These are phyloP conservation scores for Anolis sagrei DNA, from an alignment of 2,113 vertebrate species.

Conservation along the genomic window DNA sequence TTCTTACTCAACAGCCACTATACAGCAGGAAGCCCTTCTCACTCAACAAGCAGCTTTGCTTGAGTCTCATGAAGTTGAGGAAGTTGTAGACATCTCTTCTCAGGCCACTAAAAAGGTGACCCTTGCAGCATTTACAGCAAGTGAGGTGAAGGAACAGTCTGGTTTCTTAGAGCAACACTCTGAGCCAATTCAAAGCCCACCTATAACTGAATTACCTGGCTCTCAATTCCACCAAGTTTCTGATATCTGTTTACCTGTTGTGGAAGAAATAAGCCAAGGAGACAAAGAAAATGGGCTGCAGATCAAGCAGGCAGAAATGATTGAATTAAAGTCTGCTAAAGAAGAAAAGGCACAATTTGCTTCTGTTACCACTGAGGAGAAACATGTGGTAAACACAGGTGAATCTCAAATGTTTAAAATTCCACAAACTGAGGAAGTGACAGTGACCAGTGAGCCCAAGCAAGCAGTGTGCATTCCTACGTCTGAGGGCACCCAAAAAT, in stretches of 20 bases:
- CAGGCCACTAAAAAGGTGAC: constrained; percentile 56
- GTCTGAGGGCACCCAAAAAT: constrained; percentile 57
- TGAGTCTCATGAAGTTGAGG: constrained; percentile 72
- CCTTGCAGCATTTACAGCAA: constrained; percentile 59
- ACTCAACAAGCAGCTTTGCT: constrained; percentile 64
- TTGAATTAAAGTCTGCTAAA: constrained; percentile 52
- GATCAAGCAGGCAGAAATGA: constrained; percentile 53
- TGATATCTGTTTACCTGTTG: constrained; percentile 17
- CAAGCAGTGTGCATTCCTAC: constrained; percentile 64
- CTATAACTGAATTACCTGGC: background rate
- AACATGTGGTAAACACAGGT: constrained; percentile 63
- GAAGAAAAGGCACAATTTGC: constrained; percentile 63
- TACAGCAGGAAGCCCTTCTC: constrained; percentile 69
- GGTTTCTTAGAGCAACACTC: constrained; percentile 76
- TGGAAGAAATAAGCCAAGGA: constrained; percentile 28
- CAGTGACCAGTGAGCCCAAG: constrained; percentile 60
- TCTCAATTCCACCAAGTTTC: constrained; percentile 7
- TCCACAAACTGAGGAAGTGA: constrained; percentile 32
- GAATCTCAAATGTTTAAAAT: constrained; percentile 51
- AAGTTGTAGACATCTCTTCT: constrained; percentile 57
- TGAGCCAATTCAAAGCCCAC: constrained; percentile 71
- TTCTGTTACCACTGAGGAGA: constrained; percentile 72
- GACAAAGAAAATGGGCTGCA: constrained; percentile 37
- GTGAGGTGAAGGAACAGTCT: constrained; percentile 74
- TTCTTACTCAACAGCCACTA: constrained; percentile 67